phyloP scores from a whole-genome alignment of 2,888 invertebrate species.

The Drosophila neonasuta region DNA sequence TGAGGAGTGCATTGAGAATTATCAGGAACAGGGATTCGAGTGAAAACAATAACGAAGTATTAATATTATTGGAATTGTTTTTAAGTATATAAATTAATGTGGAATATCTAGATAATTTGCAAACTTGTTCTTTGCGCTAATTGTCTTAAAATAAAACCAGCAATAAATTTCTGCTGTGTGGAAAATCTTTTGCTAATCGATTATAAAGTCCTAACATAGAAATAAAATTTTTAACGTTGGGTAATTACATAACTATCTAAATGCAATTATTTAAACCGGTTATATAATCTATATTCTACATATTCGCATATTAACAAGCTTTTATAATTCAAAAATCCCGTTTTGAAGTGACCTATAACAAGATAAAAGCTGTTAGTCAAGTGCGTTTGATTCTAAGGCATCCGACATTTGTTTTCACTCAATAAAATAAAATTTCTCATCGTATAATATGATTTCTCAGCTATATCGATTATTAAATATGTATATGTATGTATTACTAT shows the following conservation, averaged over 20 bases:
- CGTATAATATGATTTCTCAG: neutral
- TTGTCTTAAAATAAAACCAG: neutral
- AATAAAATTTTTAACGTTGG: neutral
- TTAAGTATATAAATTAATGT: neutral
- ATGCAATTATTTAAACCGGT: slow-evolving; percentile 1
- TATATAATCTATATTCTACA: neutral
- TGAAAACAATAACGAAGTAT: slow-evolving; percentile 8
- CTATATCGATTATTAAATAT: neutral
- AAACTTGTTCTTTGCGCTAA: neutral
- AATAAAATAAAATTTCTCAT: neutral
- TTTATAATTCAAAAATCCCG: neutral
- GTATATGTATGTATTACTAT: no score
- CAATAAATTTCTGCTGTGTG: neutral
- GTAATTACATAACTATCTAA: slow-evolving; percentile 1
- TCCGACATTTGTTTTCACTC: neutral
- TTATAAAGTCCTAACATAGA: neutral
- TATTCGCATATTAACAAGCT: neutral
- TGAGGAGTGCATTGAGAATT: slow-evolving; percentile 84
- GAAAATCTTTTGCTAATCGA: neutral
- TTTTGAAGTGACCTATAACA: neutral
- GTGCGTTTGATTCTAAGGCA: neutral
- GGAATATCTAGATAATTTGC: neutral
- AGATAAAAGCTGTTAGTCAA: neutral
- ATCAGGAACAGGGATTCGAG: slow-evolving; percentile 36
- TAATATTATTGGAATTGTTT: neutral